Evolutionary conservation across 1,140 invertebrate species (phyloP).

Genomic region (Hyles vespertilio): DNA sequence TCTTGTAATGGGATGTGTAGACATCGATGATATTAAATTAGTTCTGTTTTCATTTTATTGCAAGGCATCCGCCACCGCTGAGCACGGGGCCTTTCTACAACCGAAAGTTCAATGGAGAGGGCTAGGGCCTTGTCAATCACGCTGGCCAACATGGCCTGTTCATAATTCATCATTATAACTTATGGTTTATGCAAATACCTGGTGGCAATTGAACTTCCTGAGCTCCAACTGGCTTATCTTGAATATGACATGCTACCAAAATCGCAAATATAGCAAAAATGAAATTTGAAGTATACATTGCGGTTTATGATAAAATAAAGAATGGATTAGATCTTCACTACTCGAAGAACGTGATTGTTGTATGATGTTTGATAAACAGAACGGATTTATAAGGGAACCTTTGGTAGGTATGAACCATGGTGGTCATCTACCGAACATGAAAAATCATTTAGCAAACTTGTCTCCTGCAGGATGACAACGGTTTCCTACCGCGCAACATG

Average conservation of each 20-base stretch:
- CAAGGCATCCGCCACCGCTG: too few relatives aligned
- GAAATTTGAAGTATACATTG: slow-evolving; percentile 2
- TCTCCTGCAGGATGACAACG: slow-evolving; percentile 9
- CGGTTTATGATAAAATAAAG: neutral
- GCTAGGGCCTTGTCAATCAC: too few relatives aligned
- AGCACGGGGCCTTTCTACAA: too few relatives aligned
- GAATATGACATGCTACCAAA: slow-evolving; percentile 34
- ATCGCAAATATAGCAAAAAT: slow-evolving; percentile 22
- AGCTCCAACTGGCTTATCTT: slow-evolving; percentile 34
- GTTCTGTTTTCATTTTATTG: too few relatives aligned
- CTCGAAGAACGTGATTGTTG: slow-evolving; percentile 4
- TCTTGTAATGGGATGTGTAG: too few relatives aligned
- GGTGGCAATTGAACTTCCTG: slow-evolving; percentile 56
- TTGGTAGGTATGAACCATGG: slow-evolving; percentile 2
- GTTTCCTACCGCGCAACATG: slow-evolving; percentile 14
- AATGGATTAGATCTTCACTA: neutral
- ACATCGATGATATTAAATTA: too few relatives aligned
- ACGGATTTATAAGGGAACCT: slow-evolving; percentile 10
- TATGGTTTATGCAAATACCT: slow-evolving; percentile 29
- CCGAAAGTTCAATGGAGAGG: too few relatives aligned
- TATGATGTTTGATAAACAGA: slow-evolving; percentile 3
- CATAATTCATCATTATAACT: too few relatives aligned
- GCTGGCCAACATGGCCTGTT: too few relatives aligned
- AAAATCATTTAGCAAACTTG: slow-evolving; percentile 19
- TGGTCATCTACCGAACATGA: slow-evolving; percentile 9